Evolutionary conservation across 2,797 vertebrate genomes (phyloP).

Genomic region (Typhlichthys subterraneus): DNA sequence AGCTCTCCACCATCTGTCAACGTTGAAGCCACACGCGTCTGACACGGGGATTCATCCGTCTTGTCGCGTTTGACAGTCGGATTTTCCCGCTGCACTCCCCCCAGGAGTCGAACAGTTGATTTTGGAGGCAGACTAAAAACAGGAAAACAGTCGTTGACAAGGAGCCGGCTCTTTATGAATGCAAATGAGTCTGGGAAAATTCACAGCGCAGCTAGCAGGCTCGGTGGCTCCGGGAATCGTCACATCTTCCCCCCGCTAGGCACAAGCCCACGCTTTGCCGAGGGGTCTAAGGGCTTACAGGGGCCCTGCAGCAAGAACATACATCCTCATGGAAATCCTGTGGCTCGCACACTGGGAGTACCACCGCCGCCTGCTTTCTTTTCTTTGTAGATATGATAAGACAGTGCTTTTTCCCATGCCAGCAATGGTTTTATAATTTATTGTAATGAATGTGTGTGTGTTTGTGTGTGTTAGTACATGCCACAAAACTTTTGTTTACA

Average conservation of each 20-base stretch:
- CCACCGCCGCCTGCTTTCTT: conserved; percentile 64
- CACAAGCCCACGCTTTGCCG: conserved; percentile 70
- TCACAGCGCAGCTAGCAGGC: conserved; percentile 81
- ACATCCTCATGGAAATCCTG: conserved; percentile 69
- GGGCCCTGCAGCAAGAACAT: conserved; percentile 71
- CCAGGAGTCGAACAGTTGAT: conserved; percentile 91
- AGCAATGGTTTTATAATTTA: conserved; percentile 26
- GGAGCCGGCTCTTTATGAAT: conserved; percentile 96
- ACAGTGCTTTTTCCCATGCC: conserved; percentile 58
- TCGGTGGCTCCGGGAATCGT: conserved; percentile 67
- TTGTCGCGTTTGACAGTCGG: conserved; percentile 97
- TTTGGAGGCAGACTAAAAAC: conserved; percentile 82
- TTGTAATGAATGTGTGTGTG: background rate
- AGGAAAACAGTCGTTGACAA: conserved; percentile 96
- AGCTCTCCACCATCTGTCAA: conserved; percentile 97
- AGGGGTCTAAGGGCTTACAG: conserved; percentile 72
- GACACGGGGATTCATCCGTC: conserved; percentile 95
- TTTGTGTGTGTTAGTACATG: too few relatives aligned
- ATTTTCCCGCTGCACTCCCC: conserved; percentile 95
- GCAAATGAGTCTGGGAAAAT: conserved; percentile 93
- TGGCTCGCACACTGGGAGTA: conserved; percentile 57
- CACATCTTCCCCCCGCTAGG: conserved; percentile 68
- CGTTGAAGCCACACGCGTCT: conserved; percentile 89
- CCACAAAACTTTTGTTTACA: too few relatives aligned
- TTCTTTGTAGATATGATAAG: conserved; percentile 54